Evolutionary conservation across 2,113 vertebrate species (phyloP).

Genomic region (Panurus biarmicus): DNA sequence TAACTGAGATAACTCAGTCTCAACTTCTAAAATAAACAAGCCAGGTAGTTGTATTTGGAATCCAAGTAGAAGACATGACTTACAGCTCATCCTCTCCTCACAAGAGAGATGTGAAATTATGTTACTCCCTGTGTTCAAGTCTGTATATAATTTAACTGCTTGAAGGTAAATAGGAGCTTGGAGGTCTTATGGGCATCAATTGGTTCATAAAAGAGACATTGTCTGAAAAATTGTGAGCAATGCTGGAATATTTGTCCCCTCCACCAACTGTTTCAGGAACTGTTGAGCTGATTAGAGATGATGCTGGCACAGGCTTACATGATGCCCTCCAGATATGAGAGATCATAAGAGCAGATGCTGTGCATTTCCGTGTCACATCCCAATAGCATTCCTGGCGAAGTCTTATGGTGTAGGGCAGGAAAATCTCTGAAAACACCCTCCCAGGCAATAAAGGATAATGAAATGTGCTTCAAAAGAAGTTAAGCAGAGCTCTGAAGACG

Average conservation of each 20-base stretch:
- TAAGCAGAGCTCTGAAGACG: neutral
- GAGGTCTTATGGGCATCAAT: neutral
- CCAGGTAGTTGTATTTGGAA: neutral
- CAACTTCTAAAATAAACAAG: neutral
- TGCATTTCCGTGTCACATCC: neutral
- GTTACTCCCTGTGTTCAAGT: neutral
- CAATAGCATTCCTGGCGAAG: neutral
- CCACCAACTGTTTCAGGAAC: neutral
- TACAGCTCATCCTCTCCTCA: neutral
- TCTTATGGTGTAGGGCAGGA: neutral
- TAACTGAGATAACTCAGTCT: neutral
- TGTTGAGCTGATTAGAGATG: neutral
- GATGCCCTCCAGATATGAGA: neutral
- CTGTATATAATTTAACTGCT: neutral
- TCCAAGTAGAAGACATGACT: neutral
- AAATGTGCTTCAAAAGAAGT: neutral
- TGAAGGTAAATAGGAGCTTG: neutral
- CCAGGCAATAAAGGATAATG: conserved; percentile 12
- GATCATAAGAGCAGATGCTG: neutral
- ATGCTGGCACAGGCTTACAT: neutral
- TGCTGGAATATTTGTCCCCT: neutral
- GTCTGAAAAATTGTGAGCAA: neutral
- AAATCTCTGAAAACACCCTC: neutral
- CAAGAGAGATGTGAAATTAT: neutral
- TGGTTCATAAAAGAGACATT: neutral